phyloP scores from a whole-genome alignment of 35 echinoderm and acorn worm genomes.

The Ptychodera flava region DNA sequence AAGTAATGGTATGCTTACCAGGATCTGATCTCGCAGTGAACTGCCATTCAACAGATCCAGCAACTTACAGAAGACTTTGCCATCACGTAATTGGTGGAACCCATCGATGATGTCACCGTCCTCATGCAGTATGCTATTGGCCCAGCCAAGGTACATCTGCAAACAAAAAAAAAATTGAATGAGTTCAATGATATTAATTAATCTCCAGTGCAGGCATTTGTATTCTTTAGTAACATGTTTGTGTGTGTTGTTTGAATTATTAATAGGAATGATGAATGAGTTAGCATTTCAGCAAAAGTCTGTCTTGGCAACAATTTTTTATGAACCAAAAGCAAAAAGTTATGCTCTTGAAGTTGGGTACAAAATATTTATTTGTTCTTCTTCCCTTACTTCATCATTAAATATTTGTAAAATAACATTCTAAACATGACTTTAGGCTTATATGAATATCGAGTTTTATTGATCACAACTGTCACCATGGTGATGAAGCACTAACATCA shows the following conservation, averaged over 20 bases:
- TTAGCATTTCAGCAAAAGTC: neutral
- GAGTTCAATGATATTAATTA: no score
- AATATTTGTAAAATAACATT: no score
- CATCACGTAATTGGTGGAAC: conserved; percentile 47
- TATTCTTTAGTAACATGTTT: neutral
- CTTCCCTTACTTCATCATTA: no score
- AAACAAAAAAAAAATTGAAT: neutral
- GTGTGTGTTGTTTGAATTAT: no score
- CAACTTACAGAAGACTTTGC: conserved; percentile 36
- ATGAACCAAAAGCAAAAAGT: neutral
- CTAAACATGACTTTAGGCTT: no score
- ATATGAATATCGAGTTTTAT: no score
- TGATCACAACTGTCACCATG: no score
- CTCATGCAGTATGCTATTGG: conserved; percentile 57
- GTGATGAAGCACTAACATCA: no score
- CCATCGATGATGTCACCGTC: conserved; percentile 48
- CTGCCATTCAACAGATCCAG: conserved; percentile 39
- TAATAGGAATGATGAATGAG: neutral
- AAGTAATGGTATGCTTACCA: neutral
- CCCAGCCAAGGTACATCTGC: conserved; percentile 78
- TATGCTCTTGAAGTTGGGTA: neutral
- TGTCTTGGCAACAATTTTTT: neutral
- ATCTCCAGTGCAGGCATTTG: neutral
- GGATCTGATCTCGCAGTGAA: conserved; percentile 8
- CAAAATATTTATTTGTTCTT: no score